A percentile compares a stretch with the other conserved stretches of the same genome.
Evolutionary conservation across 2,888 invertebrate species (phyloP).

Genomic region (Ectemnius continuus): DNA sequence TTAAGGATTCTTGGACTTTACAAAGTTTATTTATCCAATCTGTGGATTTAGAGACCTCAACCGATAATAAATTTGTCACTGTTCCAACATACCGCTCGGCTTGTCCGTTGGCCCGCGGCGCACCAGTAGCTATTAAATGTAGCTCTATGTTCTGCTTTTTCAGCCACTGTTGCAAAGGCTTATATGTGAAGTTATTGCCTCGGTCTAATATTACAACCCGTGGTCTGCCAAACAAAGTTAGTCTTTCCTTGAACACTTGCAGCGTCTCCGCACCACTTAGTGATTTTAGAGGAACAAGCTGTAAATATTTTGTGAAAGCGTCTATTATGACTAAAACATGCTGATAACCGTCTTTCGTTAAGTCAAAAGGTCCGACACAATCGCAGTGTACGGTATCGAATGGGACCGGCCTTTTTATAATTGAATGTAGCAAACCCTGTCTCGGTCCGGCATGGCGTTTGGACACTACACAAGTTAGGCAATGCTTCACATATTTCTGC

Average conservation of each 20-base stretch:
- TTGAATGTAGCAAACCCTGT: constrained; percentile 39
- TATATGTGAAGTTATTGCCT: constrained; percentile 18
- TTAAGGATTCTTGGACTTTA: neutral
- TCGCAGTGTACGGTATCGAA: too few species aligned
- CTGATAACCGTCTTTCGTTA: too few species aligned
- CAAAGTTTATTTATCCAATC: constrained; percentile 18
- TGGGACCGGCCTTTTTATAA: constrained; percentile 23
- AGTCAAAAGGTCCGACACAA: too few species aligned
- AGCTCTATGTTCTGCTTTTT: constrained; percentile 51
- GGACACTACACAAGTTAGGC: constrained; percentile 43
- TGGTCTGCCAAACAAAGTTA: neutral
- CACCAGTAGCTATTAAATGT: constrained; percentile 53
- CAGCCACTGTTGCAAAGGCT: constrained; percentile 46
- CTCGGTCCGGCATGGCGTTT: constrained; percentile 35
- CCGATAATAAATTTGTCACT: neutral
- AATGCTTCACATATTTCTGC: constrained; percentile 39
- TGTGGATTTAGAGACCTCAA: neutral
- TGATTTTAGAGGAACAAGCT: too few species aligned
- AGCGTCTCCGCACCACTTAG: too few species aligned
- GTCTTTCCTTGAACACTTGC: too few species aligned
- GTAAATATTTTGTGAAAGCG: too few species aligned
- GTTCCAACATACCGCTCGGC: constrained; percentile 18
- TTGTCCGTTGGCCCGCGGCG: constrained; percentile 57
- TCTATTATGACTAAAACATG: too few species aligned
- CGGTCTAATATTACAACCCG: constrained; percentile 7